These are phyloP conservation scores for Drosophila obscura DNA, from an alignment of 1,140 invertebrate species.

Conservation along the genomic window DNA sequence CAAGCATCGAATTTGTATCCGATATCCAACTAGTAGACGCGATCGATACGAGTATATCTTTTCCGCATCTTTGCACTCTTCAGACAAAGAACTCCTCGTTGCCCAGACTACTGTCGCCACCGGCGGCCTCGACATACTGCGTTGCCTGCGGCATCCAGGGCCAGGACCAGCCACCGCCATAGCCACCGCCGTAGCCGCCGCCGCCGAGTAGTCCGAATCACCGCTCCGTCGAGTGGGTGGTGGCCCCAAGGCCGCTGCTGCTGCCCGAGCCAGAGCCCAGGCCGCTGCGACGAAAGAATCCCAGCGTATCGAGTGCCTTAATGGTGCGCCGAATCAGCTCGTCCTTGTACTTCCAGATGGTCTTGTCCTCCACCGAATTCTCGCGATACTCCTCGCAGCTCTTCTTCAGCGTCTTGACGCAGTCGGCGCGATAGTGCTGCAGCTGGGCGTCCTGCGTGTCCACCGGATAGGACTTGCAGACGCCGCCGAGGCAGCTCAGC, in stretches of 20 bases:
- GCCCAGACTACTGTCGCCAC: constrained; percentile 38
- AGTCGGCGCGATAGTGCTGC: constrained; percentile 96
- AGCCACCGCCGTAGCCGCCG: constrained; percentile 24
- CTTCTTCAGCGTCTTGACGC: constrained; percentile 94
- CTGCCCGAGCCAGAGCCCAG: constrained; percentile 40
- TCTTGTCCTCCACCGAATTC: constrained; percentile 92
- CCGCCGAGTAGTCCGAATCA: constrained; percentile 71
- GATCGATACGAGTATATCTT: too few relatives aligned
- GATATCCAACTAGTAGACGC: too few relatives aligned
- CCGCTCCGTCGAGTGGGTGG: constrained; percentile 79
- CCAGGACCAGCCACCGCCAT: constrained; percentile 58
- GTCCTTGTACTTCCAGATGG: constrained; percentile 94
- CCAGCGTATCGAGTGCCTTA: constrained; percentile 88
- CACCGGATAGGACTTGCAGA: constrained; percentile 94
- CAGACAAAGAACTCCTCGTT: constrained; percentile 76
- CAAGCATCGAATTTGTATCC: too few relatives aligned
- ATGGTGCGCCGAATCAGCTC: constrained; percentile 89
- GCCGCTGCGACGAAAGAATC: constrained; percentile 87
- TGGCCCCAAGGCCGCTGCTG: constrained; percentile 60
- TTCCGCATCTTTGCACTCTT: neutral
- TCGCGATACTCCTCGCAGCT: constrained; percentile 92
- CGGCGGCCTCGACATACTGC: constrained; percentile 57
- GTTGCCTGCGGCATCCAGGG: constrained; percentile 47
- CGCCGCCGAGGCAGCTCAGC: constrained; percentile 92
- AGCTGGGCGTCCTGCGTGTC: constrained; percentile 93